Base-by-base conservation (phyloP, 2,797 vertebrate species). In the Sternarchorhynchus goeldii region DNA sequence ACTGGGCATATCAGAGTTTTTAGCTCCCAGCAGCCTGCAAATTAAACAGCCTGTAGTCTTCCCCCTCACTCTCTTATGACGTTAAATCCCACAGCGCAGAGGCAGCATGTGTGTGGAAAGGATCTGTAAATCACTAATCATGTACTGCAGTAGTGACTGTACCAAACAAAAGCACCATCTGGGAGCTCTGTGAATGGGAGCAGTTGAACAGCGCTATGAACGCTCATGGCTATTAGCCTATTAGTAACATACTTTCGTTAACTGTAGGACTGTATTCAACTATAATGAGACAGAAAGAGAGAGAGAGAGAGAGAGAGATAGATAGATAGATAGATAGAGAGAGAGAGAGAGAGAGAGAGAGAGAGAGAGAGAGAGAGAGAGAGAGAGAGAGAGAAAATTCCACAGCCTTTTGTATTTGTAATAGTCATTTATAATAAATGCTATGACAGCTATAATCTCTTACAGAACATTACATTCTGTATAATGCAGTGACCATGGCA, bases 101-200 rank as follows among this genome's bases (percentile, higher is more conserved):
- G 57, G 57, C n/a, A 12, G 64, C 50, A 21, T 25, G 14, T 45
- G 53, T 41, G 56, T 41, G n/a, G 41, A 45, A 56, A 29, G 20
- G 10, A 39, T 39, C 21, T 39, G 20, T 56, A 67, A 53, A 59
- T 12, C 55, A 58, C 36, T 59, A 70, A 67, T 68, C 56, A 62
- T 39, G 36, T 50, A 39, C 62, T 73, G 60, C 72, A 72, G 57
- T 72, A 36, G 36, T 34, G 31, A 53, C 41, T 29, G 70, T 73
- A 66, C 7, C 64, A 57, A 77, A 63, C 39, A 72, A 72, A 67
- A 29, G 70, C 25, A 60, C 62, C 69, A 66, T 59, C 69, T 73
- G 53, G 58, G 57, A 57, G 34, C 31, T 71, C 45, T 63, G 17
- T 17, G 17, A 57, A 66, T 53, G 41, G 63, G 63, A 60, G 55